A percentile compares a stretch with the other conserved stretches of the same genome.
Evolutionary conservation across 2,113 vertebrate species (phyloP).

Genomic region (Aix galericulata): DNA sequence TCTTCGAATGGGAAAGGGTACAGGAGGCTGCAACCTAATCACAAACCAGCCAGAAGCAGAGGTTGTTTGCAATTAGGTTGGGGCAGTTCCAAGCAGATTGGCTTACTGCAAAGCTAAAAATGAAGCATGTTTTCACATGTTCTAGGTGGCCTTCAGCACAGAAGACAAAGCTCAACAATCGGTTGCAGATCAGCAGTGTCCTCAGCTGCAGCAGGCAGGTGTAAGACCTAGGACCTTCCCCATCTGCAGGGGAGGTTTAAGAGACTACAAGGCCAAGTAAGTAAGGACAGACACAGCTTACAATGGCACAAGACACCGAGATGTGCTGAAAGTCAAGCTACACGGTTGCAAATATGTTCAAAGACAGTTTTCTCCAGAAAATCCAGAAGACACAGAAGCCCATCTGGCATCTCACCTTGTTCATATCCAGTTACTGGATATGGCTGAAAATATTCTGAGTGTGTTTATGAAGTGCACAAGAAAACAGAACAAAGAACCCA

Average conservation of each 20-base stretch:
- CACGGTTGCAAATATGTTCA: background rate
- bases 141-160: background rate
- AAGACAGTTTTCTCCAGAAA: background rate
- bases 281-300: background rate
- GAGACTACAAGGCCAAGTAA: background rate
- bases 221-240: background rate
- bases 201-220: background rate
- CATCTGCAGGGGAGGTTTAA: background rate
- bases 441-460: background rate
- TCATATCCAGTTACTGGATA: background rate
- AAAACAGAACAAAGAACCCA: background rate
- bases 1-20: background rate
- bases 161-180: background rate
- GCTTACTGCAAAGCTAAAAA: background rate
- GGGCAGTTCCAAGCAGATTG: background rate
- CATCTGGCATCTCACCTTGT: background rate
- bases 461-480: background rate
- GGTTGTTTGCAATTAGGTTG: background rate
- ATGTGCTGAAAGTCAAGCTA: background rate
- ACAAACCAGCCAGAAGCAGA: background rate
- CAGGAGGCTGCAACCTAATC: background rate
- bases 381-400: background rate
- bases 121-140: background rate
- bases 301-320: background rate
- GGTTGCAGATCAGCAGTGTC: background rate